Percentiles rank a stretch among this genome's conserved stretches.
Evolutionary conservation across 2,888 invertebrate species (phyloP).

Genomic region (Rotaria socialis): DNA sequence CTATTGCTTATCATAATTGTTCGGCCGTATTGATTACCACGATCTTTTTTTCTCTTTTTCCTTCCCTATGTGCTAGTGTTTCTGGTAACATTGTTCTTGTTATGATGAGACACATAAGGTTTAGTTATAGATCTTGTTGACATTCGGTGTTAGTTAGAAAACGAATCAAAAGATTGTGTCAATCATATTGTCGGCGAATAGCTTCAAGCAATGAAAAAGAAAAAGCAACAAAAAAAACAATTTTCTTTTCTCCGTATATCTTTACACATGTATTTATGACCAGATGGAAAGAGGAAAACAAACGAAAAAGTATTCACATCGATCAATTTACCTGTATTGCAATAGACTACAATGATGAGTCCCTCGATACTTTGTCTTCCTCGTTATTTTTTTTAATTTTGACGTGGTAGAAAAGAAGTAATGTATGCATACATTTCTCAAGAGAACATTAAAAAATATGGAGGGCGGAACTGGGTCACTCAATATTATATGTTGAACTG

Average conservation of each 20-base stretch:
- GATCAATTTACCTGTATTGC: not conserved
- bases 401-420: not conserved
- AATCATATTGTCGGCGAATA: slow-evolving; percentile 1
- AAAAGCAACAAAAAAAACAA: not conserved
- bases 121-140: not conserved
- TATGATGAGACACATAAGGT: not conserved
- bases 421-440: not conserved
- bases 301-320: not conserved
- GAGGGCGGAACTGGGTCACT: not conserved
- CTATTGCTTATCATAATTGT: slow-evolving; percentile 29
- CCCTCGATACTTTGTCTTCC: not conserved
- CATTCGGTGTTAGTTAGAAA: not conserved
- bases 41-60: not conserved
- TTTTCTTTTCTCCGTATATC: not conserved
- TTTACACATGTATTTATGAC: not conserved
- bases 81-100: not conserved
- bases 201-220: not conserved
- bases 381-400: not conserved
- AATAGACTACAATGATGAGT: slow-evolving; percentile 13
- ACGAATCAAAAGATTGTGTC: not conserved
- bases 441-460: not conserved
- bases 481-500: not conserved
- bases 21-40: not conserved
- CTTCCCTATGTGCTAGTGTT: not conserved
- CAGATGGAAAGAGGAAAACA: not conserved